Evolutionary conservation across 2,113 vertebrate species (phyloP).

Genomic region (Dasypus novemcinctus): DNA sequence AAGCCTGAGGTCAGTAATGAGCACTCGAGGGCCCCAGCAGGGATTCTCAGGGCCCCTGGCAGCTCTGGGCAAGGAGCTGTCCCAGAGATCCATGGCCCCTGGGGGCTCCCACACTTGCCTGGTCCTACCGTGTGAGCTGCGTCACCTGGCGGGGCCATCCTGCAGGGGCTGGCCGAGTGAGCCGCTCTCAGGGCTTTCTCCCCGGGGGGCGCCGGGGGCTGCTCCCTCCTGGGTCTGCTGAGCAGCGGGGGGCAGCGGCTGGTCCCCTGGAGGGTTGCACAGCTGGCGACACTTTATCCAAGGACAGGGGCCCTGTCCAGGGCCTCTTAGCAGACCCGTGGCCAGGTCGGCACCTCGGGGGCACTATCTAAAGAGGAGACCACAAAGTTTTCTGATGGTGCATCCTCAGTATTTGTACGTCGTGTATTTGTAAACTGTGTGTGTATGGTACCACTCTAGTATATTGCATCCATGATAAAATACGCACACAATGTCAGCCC

Average conservation of each 20-base stretch:
- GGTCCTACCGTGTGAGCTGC: fast-evolving
- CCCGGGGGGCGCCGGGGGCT: too few relatives aligned
- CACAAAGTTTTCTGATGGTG: too few relatives aligned
- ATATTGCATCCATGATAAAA: not conserved
- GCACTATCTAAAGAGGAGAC: too few relatives aligned
- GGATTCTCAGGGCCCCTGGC: not conserved
- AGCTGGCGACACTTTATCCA: not conserved
- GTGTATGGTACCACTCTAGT: too few relatives aligned
- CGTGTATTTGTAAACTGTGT: not conserved
- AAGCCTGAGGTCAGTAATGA: fast-evolving
- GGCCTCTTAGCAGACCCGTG: not conserved
- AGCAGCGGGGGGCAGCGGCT: not conserved
- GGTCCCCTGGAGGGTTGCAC: not conserved
- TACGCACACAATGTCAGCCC: too few relatives aligned
- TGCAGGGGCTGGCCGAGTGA: not conserved
- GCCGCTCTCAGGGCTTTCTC: too few relatives aligned
- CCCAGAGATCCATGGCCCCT: fast-evolving
- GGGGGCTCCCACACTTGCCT: not conserved
- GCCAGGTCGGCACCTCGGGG: not conserved
- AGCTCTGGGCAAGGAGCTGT: not conserved
- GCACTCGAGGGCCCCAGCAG: not conserved
- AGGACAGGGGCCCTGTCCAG: not conserved
- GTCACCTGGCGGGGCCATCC: not conserved
- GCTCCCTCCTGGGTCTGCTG: not conserved
- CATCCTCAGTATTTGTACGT: not conserved